phyloP scores from a whole-genome alignment of 2,113 vertebrate species.

The Etheostoma cragini region DNA sequence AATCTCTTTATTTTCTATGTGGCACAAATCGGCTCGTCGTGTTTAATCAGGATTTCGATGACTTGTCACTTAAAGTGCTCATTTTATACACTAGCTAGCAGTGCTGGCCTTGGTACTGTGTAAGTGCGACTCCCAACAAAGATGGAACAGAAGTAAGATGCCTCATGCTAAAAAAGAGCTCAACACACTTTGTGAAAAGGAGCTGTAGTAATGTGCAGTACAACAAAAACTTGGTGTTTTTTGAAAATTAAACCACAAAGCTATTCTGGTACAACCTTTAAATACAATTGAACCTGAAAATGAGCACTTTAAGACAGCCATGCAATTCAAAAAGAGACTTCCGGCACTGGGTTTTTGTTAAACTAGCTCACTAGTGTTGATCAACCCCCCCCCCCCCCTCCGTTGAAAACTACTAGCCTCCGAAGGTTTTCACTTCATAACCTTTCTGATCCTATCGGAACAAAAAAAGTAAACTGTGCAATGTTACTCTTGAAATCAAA shows the following conservation, averaged over 20 bases:
- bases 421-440: background rate
- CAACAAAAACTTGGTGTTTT: too few relatives aligned
- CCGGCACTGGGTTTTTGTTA: background rate
- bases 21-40: background rate
- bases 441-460: conserved; percentile 1
- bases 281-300: too few relatives aligned
- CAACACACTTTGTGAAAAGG: too few relatives aligned
- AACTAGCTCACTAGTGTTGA: background rate
- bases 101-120: too few relatives aligned
- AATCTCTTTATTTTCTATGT: conserved; percentile 39
- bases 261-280: too few relatives aligned
- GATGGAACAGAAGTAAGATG: too few relatives aligned
- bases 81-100: too few relatives aligned
- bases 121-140: too few relatives aligned
- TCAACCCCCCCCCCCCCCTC: background rate
- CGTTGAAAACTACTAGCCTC: background rate
- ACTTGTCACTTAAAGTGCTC: conserved; percentile 7
- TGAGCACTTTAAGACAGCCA: background rate
- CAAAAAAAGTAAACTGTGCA: background rate
- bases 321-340: conserved; percentile 2
- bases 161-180: too few relatives aligned
- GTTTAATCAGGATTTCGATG: conserved; percentile 28
- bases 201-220: too few relatives aligned
- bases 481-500: background rate
- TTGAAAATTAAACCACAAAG: too few relatives aligned